Evolutionary conservation across 2,797 vertebrate genomes (phyloP), one percentile per base, ranked within the genome.

Genomic region (Phrynocephalus vlangalii): DNA sequence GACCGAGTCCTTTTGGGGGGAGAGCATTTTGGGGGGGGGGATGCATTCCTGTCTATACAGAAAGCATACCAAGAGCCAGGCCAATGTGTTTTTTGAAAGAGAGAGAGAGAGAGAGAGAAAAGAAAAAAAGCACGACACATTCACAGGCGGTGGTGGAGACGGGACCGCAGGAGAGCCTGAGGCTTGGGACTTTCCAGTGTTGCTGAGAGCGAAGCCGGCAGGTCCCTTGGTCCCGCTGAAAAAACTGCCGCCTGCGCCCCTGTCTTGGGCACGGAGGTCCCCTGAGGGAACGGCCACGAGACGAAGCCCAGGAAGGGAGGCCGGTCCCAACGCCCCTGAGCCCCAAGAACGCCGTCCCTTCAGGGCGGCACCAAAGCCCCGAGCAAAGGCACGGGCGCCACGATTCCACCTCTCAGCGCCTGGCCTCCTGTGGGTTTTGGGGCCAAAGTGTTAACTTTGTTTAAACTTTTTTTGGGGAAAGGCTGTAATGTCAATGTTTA

Each of bases 401-500:
- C 11, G 7, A 72, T 87, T 82, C 38, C 50, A 33, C 73, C 52
- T 86, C 77, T 83, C 86, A 72, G 86, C 79, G 88, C 86, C 90
- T 80, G 86, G 90, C 28, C 33, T 82, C 88, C 72, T 86, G 77
- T 44, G 52, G 71, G 68, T 81, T 88, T 88, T 86, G 30, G 87
- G 87, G 87, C 70, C 83, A 82, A 88, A 88, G 78, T 85, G 83
- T 88, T 88, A 88, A 82, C 83, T 82, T 88, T 88, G 48, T 76
- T 88, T 88, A 85, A 85, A 85, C 44, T 82, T 77, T 85, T 81
- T 85, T 9, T 1, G 15, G 8, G 26, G 24, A 5, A 30, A 28
- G 56, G 48, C 56, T 82, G 68, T 77, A 82, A 85, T 85, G 88
- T 90, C 92, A 94, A 84, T 91, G 91, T 94, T 93, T 93, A 30